These are phyloP conservation scores for Eupithecia tripunctaria DNA, from an alignment of 2,888 invertebrate genomes.

Conservation along the genomic window DNA sequence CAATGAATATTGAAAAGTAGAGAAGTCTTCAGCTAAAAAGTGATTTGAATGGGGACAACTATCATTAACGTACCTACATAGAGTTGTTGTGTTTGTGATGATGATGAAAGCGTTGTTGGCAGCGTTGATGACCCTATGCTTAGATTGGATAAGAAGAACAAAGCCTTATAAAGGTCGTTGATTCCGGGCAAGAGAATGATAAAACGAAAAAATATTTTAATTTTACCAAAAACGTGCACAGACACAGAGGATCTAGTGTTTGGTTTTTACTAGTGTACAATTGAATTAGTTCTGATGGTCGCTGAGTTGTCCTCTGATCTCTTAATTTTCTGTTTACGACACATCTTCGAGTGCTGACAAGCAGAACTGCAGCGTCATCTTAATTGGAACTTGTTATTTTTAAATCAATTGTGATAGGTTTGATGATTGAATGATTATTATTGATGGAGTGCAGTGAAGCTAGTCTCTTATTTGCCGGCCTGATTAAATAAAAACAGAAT, in stretches of 20 bases:
- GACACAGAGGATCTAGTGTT: not conserved
- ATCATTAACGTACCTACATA: too few relatives aligned
- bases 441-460: constrained; percentile 16
- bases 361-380: constrained; percentile 25
- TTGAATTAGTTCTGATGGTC: not conserved
- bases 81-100: too few relatives aligned
- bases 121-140: not conserved
- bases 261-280: not conserved
- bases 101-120: not conserved
- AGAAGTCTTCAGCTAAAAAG: not conserved
- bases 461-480: not conserved
- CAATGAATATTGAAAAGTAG: not conserved
- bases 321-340: constrained; percentile 2
- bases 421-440: constrained; percentile 19
- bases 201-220: not conserved
- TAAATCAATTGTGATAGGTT: constrained; percentile 19
- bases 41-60: not conserved
- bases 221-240: not conserved
- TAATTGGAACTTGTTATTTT: constrained; percentile 21
- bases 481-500: not conserved
- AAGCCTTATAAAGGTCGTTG: not conserved
- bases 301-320: not conserved
- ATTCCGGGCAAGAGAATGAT: not conserved
- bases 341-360: constrained; percentile 9
- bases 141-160: not conserved